Evolutionary conservation across 2,888 invertebrate genomes (phyloP).

Genomic region (Pteria penguin): DNA sequence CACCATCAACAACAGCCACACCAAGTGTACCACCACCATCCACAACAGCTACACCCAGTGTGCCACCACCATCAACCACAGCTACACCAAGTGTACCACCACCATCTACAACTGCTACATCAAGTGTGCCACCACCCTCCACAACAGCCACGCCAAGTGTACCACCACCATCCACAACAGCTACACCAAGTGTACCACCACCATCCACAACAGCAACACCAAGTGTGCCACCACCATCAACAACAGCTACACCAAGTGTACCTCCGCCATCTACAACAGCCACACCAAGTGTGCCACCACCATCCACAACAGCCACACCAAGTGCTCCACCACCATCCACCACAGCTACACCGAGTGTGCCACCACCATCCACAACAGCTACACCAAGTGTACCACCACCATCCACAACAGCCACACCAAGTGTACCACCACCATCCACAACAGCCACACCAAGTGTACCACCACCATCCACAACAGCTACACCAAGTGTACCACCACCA

Average conservation of each 20-base stretch:
- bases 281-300: not conserved
- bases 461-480: not conserved
- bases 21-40: not conserved
- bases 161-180: not conserved
- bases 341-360: not conserved
- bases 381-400: slow-evolving; percentile 6
- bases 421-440: not conserved
- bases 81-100: not conserved
- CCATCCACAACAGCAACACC: not conserved
- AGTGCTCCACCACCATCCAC: not conserved
- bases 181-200: not conserved
- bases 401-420: slow-evolving; percentile 6
- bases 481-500: slow-evolving; percentile 5
- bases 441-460: slow-evolving; percentile 5
- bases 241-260: not conserved
- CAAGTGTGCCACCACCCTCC: not conserved
- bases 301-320: not conserved
- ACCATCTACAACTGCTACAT: not conserved
- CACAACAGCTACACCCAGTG: not conserved
- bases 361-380: not conserved
- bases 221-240: not conserved
- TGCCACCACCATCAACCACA: not conserved
- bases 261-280: not conserved
- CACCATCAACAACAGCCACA: not conserved
- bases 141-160: not conserved